phyloP scores from a whole-genome alignment of 1,140 invertebrate genomes.

The Drosophila parvula region DNA sequence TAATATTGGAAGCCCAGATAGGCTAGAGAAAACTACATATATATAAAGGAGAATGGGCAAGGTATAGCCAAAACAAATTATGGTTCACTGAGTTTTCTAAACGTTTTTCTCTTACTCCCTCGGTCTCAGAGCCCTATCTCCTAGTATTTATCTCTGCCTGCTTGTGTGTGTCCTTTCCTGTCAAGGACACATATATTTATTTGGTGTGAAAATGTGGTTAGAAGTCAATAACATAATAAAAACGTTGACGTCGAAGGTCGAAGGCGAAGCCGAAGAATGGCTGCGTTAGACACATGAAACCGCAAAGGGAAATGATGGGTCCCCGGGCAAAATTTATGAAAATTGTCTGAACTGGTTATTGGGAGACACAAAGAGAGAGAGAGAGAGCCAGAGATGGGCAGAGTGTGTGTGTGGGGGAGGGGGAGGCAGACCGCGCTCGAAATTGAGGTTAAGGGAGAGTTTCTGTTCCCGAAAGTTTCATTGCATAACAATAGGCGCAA shows the following conservation, averaged over 20 bases:
- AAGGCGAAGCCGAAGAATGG: conserved; percentile 7
- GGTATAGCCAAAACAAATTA: conserved; percentile 65
- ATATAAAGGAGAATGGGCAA: conserved; percentile 20
- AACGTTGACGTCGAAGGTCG: conserved; percentile 70
- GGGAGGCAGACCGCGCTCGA: not conserved
- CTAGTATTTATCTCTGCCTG: conserved; percentile 17
- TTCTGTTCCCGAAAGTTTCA: conserved; percentile 63
- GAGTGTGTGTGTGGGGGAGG: too few species aligned
- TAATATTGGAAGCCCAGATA: conserved; percentile 53
- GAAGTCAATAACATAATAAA: conserved; percentile 81
- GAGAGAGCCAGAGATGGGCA: not conserved
- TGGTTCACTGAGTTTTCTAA: conserved; percentile 66
- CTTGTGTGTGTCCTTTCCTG: conserved; percentile 40
- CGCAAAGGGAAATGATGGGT: not conserved
- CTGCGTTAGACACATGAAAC: conserved; percentile 38
- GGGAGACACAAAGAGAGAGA: not conserved
- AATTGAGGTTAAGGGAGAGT: conserved; percentile 29
- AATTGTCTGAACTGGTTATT: conserved; percentile 46
- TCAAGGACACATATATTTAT: conserved; percentile 57
- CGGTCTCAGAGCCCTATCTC: not conserved
- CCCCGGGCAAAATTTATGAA: conserved; percentile 49
- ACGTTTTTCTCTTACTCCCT: conserved; percentile 34
- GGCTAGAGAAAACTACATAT: conserved; percentile 49
- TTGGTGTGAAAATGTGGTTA: conserved; percentile 79
- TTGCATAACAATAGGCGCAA: conserved; percentile 81